These are phyloP conservation scores for Drosophila kanapiae DNA, from an alignment of 1,140 invertebrate genomes.

Conservation along the genomic window DNA sequence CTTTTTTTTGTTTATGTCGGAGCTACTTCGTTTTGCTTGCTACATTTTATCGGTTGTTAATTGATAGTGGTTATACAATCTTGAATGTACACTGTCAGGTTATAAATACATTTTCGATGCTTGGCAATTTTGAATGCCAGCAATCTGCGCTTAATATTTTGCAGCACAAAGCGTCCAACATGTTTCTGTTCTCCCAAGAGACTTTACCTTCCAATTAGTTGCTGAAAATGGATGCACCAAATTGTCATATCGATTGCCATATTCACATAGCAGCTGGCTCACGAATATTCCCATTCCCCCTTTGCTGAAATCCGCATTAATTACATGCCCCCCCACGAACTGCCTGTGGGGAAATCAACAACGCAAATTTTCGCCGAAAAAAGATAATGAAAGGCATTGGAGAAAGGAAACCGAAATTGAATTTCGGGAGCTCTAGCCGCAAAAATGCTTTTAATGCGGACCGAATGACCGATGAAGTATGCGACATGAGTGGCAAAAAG, in stretches of 20 bases:
- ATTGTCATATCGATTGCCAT: conserved; percentile 61
- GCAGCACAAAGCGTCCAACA: conserved; percentile 2
- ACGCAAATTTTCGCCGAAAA: conserved; percentile 47
- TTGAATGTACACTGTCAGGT: background rate
- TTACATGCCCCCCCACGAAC: conserved; percentile 39
- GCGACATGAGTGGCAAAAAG: conserved; percentile 33
- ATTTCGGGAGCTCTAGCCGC: conserved; percentile 44
- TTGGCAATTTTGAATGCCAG: conserved; percentile 12
- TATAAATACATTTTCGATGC: background rate
- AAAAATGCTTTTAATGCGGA: conserved; percentile 60
- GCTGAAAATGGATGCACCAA: conserved; percentile 49
- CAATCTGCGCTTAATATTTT: conserved; percentile 27
- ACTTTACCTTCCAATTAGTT: conserved; percentile 53
- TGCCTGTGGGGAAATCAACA: conserved; percentile 67
- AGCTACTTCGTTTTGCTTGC: too few relatives aligned
- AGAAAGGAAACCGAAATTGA: conserved; percentile 41
- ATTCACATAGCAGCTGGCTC: conserved; percentile 34
- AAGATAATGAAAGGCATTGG: conserved; percentile 30
- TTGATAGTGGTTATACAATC: background rate
- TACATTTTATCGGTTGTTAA: too few relatives aligned
- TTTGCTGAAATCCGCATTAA: conserved; percentile 50
- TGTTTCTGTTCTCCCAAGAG: conserved; percentile 5
- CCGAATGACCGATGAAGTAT: conserved; percentile 54
- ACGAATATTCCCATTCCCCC: conserved; percentile 28
- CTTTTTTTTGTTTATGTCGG: too few relatives aligned